Evolutionary conservation across 2,113 vertebrate species (phyloP).

Genomic region (Gavia stellata): DNA sequence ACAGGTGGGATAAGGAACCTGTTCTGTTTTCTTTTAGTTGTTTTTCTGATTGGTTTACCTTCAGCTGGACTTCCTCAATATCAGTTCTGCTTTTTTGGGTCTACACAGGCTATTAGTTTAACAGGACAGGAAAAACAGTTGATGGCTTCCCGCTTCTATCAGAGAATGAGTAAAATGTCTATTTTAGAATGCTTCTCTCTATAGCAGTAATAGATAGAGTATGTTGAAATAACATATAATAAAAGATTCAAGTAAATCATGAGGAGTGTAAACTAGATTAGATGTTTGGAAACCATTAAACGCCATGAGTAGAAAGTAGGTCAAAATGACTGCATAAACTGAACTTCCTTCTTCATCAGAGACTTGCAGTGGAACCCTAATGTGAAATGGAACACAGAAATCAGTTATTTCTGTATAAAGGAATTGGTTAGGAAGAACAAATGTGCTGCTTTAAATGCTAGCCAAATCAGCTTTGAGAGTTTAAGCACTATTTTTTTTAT

Average conservation of each 20-base stretch:
- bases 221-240: background rate
- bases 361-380: background rate
- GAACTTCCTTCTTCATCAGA: background rate
- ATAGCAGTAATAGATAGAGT: background rate
- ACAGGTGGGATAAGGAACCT: background rate
- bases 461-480: background rate
- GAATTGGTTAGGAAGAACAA: background rate
- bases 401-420: background rate
- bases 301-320: background rate
- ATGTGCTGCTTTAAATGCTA: background rate
- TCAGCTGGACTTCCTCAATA: background rate
- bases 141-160: background rate
- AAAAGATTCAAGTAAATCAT: background rate
- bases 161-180: background rate
- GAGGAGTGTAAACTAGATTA: background rate
- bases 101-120: background rate
- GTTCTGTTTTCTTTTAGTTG: fast-evolving
- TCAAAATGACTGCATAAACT: background rate
- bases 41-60: background rate
- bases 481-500: background rate
- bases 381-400: background rate
- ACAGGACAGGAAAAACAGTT: background rate
- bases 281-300: background rate
- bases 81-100: background rate
- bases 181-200: background rate